These are phyloP conservation scores for Lamellibrachia satsuma DNA, from an alignment of 2,888 invertebrate species.

Conservation along the genomic window DNA sequence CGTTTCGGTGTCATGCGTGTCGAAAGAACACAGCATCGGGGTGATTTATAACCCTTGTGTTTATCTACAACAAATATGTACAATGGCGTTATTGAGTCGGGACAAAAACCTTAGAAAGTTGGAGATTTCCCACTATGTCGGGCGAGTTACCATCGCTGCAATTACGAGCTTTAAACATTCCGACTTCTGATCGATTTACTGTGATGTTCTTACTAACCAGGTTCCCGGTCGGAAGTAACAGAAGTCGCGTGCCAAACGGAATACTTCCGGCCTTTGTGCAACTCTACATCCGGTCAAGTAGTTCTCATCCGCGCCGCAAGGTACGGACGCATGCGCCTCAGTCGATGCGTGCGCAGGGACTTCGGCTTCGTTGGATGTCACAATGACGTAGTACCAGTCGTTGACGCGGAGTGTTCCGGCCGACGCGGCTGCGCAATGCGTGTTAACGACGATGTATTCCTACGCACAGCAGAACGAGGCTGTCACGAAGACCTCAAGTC, in stretches of 20 bases:
- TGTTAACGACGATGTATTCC: background rate
- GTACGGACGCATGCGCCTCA: background rate
- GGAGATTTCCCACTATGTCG: too few species aligned
- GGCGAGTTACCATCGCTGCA: too few species aligned
- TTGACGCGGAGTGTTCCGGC: background rate
- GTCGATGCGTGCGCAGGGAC: conserved; percentile 12
- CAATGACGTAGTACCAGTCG: background rate
- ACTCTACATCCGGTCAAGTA: background rate
- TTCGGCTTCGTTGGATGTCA: background rate
- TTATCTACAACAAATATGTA: too few species aligned
- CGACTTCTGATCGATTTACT: background rate
- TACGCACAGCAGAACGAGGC: conserved; percentile 12
- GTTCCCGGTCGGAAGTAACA: background rate
- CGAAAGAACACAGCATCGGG: too few species aligned
- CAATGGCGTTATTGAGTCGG: too few species aligned
- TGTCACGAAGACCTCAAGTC: background rate
- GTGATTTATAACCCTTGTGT: too few species aligned
- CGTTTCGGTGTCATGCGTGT: too few species aligned
- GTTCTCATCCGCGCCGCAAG: background rate
- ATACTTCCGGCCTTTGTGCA: conserved; percentile 13
- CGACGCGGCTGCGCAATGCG: conserved; percentile 9
- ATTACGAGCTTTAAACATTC: background rate
- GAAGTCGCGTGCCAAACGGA: background rate
- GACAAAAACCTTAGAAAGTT: too few species aligned
- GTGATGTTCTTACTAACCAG: background rate